Evolutionary conservation across 1,140 invertebrate genomes (phyloP).

Genomic region (Saxidomus purpurata): DNA sequence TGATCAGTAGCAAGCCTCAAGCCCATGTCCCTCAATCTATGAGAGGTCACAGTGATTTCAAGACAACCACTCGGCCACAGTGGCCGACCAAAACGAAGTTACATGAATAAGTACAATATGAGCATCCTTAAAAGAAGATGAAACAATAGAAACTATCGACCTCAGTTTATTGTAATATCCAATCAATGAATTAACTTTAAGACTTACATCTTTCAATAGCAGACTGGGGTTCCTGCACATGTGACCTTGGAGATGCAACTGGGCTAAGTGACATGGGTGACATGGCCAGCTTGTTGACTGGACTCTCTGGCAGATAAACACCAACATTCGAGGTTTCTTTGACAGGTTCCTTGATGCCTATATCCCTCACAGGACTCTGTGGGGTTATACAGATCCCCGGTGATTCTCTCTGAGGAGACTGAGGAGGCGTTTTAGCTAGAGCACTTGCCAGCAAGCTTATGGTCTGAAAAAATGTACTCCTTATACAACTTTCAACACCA

Average conservation of each 20-base stretch:
- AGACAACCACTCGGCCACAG: too few species aligned
- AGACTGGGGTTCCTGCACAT: conserved; percentile 1
- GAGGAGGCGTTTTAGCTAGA: neutral
- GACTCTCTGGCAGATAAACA: conserved; percentile 44
- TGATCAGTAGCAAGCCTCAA: too few species aligned
- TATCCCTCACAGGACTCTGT: neutral
- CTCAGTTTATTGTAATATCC: too few species aligned
- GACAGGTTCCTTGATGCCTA: neutral
- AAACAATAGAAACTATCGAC: too few species aligned
- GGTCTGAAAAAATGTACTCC: conserved; percentile 46
- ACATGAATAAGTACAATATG: too few species aligned
- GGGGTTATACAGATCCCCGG: neutral
- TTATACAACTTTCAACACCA: too few species aligned
- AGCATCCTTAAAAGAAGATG: too few species aligned
- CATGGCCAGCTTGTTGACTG: neutral
- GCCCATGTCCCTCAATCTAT: too few species aligned
- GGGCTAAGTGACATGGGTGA: conserved; percentile 41
- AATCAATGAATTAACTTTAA: neutral
- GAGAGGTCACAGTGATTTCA: too few species aligned
- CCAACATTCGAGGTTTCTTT: neutral
- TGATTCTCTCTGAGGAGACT: neutral
- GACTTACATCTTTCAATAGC: conserved; percentile 62
- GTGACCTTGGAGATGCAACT: neutral
- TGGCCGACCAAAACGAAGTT: too few species aligned
- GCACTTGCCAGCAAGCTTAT: conserved; percentile 56